phyloP scores from a whole-genome alignment of 2,797 vertebrate species.

The Aldrovandia affinis region DNA sequence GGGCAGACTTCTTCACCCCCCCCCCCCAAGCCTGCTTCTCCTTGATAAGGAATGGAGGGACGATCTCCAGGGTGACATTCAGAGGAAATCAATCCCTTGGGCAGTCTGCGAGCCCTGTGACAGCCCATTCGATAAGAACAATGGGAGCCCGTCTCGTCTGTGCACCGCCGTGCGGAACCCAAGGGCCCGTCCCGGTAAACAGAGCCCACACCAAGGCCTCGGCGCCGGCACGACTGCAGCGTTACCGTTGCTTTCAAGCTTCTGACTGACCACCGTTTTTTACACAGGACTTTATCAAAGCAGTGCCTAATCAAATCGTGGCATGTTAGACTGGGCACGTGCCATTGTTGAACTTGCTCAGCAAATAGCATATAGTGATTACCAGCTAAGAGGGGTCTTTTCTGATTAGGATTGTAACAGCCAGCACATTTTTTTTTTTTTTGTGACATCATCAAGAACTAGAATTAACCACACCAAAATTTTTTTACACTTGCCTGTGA shows the following conservation, averaged over 20 bases:
- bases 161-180: conserved; percentile 40
- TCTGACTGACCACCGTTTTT: conserved; percentile 49
- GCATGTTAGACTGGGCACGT: conserved; percentile 55
- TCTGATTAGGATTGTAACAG: no score
- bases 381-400: no score
- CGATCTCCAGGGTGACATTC: no score
- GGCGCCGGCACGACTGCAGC: conserved; percentile 59
- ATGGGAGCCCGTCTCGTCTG: conserved; percentile 23
- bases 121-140: conserved; percentile 16
- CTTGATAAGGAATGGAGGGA: no score
- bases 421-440: no score
- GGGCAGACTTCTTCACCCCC: no score
- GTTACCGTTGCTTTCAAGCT: no score
- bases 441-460: no score
- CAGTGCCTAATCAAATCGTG: conserved; percentile 58
- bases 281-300: conserved; percentile 61
- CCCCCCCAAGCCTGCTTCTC: no score
- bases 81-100: no score
- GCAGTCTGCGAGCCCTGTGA: neutral
- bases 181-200: conserved; percentile 52
- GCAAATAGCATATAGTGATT: neutral
- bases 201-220: conserved; percentile 56
- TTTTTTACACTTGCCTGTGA: neutral
- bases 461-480: no score
- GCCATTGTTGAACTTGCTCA: conserved; percentile 48